These are phyloP conservation scores for Acropora tenuis DNA, from an alignment of 64 coral and sea anemone species.

Conservation along the genomic window DNA sequence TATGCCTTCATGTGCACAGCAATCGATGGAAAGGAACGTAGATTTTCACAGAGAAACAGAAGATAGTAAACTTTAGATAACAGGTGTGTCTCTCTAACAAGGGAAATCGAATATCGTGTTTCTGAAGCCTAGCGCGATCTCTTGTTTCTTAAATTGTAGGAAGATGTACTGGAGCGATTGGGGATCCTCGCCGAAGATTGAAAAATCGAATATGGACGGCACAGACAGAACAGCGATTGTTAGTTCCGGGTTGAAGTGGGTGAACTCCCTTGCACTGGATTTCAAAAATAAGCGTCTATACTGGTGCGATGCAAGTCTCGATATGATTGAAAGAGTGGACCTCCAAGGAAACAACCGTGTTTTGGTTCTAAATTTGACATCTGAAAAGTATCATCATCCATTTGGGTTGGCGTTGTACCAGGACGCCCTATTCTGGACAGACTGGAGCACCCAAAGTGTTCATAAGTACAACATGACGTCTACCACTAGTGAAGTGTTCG, in stretches of 20 bases:
- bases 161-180: slow-evolving; percentile 90
- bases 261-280: slow-evolving; percentile 74
- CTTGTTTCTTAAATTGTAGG: slow-evolving; percentile 31
- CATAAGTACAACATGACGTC: slow-evolving; percentile 53
- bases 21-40: background rate
- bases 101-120: background rate
- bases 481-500: background rate
- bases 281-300: slow-evolving; percentile 55
- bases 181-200: slow-evolving; percentile 77
- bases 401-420: slow-evolving; percentile 42
- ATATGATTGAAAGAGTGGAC: slow-evolving; percentile 66
- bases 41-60: background rate
- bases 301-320: slow-evolving; percentile 74
- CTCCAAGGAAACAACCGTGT: slow-evolving; percentile 54
- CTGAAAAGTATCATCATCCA: slow-evolving; percentile 3
- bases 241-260: slow-evolving; percentile 42
- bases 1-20: slow-evolving; percentile 8
- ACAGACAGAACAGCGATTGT: slow-evolving; percentile 54
- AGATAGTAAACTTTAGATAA: slow-evolving; percentile 7
- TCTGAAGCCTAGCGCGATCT: background rate
- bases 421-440: slow-evolving; percentile 51
- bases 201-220: slow-evolving; percentile 81
- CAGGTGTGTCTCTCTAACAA: background rate
- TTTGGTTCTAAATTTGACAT: slow-evolving; percentile 43
- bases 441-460: slow-evolving; percentile 33